Evolutionary conservation across 2,797 vertebrate genomes (phyloP).

Genomic region (Schizopygopsis malacanthus): DNA sequence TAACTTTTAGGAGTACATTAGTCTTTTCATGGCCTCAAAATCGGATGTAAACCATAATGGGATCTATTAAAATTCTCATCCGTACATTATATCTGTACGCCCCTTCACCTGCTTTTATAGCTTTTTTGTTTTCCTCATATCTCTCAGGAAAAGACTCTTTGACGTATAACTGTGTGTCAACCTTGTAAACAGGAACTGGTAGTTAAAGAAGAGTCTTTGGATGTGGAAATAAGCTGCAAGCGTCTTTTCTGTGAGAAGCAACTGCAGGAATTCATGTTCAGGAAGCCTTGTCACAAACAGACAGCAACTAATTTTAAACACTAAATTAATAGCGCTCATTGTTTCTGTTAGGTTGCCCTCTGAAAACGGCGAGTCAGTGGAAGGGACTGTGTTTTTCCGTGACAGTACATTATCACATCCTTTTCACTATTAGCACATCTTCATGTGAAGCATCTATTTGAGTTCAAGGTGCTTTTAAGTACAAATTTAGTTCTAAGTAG

Average conservation of each 20-base stretch:
- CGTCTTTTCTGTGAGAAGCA: constrained; percentile 47
- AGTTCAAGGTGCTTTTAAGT: not conserved
- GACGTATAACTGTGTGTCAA: constrained; percentile 59
- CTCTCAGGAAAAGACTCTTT: constrained; percentile 61
- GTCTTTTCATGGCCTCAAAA: not conserved
- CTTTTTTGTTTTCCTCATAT: constrained; percentile 55
- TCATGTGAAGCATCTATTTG: not conserved
- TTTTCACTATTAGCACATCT: not conserved
- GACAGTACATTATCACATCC: not conserved
- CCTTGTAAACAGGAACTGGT: constrained; percentile 73
- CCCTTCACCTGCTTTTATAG: constrained; percentile 37
- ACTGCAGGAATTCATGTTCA: constrained; percentile 63
- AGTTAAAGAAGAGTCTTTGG: constrained; percentile 52
- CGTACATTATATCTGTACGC: not conserved
- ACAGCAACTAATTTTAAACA: constrained; percentile 45
- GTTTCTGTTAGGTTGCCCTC: not conserved
- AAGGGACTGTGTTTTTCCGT: constrained; percentile 15
- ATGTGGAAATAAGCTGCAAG: constrained; percentile 45
- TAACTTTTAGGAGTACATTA: not conserved
- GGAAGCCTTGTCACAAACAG: constrained; percentile 68
- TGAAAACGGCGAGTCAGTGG: not conserved
- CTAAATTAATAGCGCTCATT: constrained; percentile 40
- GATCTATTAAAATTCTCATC: not conserved
- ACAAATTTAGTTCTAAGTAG: constrained; percentile 4
- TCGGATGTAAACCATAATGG: too few species aligned